Base-by-base conservation (phyloP, 2,888 invertebrate genomes). In the Drosophila sordidula region DNA sequence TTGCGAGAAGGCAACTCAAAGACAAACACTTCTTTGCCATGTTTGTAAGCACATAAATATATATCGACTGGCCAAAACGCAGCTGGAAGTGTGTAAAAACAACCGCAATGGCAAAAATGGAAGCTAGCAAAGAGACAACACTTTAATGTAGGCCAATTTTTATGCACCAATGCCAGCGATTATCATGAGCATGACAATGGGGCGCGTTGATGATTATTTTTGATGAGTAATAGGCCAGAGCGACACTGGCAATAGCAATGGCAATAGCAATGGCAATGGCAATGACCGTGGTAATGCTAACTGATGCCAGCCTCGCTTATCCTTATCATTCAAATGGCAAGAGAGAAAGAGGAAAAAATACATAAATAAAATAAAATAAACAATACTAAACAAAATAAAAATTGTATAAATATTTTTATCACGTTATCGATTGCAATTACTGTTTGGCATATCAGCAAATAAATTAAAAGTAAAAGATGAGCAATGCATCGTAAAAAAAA, bases 391-490 rank as follows among this genome's bases (percentile, higher is more conserved):
- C 49, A 38, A 55, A 69, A 54, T 26, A 44, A 26, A 69, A 76
- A 55, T 61, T 67, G 32, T 72, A 87, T 66, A 85, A 70, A 82
- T 70, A 84, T 80, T 83, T 81, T 81, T 84, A 84, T 84, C 84
- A 70, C 73, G 75, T 84, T 84, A 88, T 88, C 84, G 89, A 88
- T 84, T 88, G 70, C 84, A 73, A 88, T 88, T 87, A 87, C 86
- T 66, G 66, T 66, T 69, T 50, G 72, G 59, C 59, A 61, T 72
- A 78, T 75, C 80, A 83, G 83, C 77, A 75, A 87, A 83, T 80
- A 77, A 80, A 86, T 80, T 76, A 76, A 73, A 75, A 81, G 70
- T 66, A 85, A 69, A 49, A 70, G 61, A 56, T 58, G 64, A 78
- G 61, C 75, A 78, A 78, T 76, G 70, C 61, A 58, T 41, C 61